phyloP scores from a whole-genome alignment of 2,888 invertebrate genomes.

The Chirona hameri region DNA sequence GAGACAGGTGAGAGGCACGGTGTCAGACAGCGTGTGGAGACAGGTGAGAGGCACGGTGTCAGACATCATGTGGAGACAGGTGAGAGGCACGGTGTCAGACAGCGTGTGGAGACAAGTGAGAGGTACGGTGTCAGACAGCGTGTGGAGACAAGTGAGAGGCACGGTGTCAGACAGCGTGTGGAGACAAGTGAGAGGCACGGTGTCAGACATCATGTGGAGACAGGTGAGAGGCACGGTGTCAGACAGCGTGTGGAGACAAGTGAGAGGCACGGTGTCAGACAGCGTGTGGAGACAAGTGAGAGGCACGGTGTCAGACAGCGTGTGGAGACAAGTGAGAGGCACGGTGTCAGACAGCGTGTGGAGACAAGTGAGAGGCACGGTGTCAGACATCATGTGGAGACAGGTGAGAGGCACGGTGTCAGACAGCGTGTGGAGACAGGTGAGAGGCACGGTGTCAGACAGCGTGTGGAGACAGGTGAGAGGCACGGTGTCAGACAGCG shows the following conservation, averaged over 20 bases:
- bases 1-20: neutral
- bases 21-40: too few species aligned
- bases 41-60: too few species aligned
- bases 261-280: too few species aligned
- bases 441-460: too few species aligned
- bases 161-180: too few species aligned
- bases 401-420: neutral
- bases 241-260: neutral
- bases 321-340: too few species aligned
- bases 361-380: slow-evolving; percentile 56
- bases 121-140: neutral
- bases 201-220: too few species aligned
- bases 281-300: neutral
- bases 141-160: neutral
- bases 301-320: too few species aligned
- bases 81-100: slow-evolving; percentile 34
- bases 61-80: too few species aligned
- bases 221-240: slow-evolving; percentile 41
- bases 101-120: neutral
- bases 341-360: slow-evolving; percentile 52
- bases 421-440: neutral
- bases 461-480: too few species aligned
- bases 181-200: too few species aligned
- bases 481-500: too few species aligned
- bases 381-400: neutral